Conservation (phyloP, 35 echinoderm and acorn worm genomes). For the Antedon bifida region DNA sequence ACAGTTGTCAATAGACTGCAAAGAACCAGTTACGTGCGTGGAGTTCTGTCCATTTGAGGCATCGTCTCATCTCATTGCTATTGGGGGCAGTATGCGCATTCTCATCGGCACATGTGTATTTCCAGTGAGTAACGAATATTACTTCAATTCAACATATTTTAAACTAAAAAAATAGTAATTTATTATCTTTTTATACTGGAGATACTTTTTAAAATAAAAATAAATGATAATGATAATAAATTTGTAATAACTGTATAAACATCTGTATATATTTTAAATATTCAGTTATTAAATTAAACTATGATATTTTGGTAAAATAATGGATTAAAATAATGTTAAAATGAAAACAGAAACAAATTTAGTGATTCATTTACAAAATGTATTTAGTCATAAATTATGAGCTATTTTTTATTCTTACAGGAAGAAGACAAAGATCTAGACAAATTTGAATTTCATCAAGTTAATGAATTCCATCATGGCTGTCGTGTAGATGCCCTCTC, state of each 20-base stretch:
- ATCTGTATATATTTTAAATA: not conserved
- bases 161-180: not conserved
- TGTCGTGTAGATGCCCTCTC: slow-evolving; percentile 48
- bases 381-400: too few species aligned
- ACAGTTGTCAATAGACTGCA: not conserved
- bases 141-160: not conserved
- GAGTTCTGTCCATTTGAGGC: slow-evolving; percentile 26
- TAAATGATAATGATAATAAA: not conserved
- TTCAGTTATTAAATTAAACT: too few species aligned
- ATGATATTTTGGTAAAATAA: too few species aligned
- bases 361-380: too few species aligned
- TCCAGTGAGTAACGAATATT: slow-evolving; percentile 8
- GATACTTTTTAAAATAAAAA: not conserved
- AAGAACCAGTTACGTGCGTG: not conserved
- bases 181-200: not conserved
- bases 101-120: slow-evolving; percentile 18
- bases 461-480: slow-evolving; percentile 78
- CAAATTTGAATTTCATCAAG: slow-evolving; percentile 52
- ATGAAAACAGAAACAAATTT: too few species aligned
- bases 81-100: slow-evolving; percentile 17
- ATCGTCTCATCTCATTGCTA: slow-evolving; percentile 20
- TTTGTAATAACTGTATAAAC: not conserved
- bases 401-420: slow-evolving; percentile 3
- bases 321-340: too few species aligned
- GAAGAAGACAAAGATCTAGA: slow-evolving; percentile 63